Evolutionary conservation across 2,797 vertebrate species (phyloP).

Genomic region (Gephyroberyx darwinii): DNA sequence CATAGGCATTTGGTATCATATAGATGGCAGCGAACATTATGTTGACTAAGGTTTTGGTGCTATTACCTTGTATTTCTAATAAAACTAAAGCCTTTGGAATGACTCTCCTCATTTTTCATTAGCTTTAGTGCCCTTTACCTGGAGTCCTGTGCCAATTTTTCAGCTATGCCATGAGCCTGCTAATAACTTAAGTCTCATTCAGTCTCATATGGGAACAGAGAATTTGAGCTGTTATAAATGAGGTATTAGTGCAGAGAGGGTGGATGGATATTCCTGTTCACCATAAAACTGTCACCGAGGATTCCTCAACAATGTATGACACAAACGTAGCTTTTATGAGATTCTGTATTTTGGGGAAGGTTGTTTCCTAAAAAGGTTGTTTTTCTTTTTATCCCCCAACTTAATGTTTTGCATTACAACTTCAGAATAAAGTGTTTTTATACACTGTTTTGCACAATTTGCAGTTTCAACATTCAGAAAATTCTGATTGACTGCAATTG

Average conservation of each 20-base stretch:
- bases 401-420: background rate
- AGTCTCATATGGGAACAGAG: constrained; percentile 64
- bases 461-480: no score
- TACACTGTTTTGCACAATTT: no score
- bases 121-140: constrained; percentile 77
- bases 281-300: constrained; percentile 55
- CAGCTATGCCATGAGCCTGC: constrained; percentile 62
- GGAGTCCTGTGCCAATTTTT: constrained; percentile 67
- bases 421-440: background rate
- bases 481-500: background rate
- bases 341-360: background rate
- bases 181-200: constrained; percentile 74
- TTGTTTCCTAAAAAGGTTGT: background rate
- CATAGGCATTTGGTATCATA: constrained; percentile 72
- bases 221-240: constrained; percentile 69
- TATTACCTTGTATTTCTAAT: constrained; percentile 82
- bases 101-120: constrained; percentile 79
- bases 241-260: constrained; percentile 69
- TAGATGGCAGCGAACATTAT: constrained; percentile 76
- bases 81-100: constrained; percentile 73
- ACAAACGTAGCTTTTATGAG: constrained; percentile 20
- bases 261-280: constrained; percentile 53
- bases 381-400: background rate
- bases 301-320: constrained; percentile 50
- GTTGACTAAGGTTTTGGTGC: constrained; percentile 77